phyloP scores from a whole-genome alignment of 2,797 vertebrate species.

The Pagetopsis macropterus region DNA sequence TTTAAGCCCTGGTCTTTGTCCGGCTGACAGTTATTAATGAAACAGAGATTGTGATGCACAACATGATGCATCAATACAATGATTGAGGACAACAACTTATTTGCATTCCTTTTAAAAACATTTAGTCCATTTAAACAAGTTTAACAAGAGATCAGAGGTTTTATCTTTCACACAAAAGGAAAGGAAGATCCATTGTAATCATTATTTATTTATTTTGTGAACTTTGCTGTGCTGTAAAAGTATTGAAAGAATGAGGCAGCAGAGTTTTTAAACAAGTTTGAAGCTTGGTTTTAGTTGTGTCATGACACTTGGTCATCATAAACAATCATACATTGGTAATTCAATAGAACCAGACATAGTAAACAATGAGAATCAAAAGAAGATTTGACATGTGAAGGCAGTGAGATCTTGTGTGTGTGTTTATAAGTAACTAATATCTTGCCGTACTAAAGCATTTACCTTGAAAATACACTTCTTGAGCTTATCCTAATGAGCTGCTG shows the following conservation, averaged over 20 bases:
- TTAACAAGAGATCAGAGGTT: no score
- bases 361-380: slow-evolving; percentile 8
- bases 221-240: neutral
- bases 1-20: slow-evolving; percentile 28
- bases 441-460: slow-evolving; percentile 24
- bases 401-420: slow-evolving; percentile 1
- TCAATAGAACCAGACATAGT: neutral
- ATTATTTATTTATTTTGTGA: slow-evolving; percentile 41
- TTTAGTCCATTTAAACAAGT: neutral
- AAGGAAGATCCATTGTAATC: slow-evolving; percentile 17
- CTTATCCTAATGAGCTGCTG: slow-evolving; percentile 45
- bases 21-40: slow-evolving; percentile 62
- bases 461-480: slow-evolving; percentile 32
- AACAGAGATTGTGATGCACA: slow-evolving; percentile 14
- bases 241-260: neutral
- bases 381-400: slow-evolving; percentile 22
- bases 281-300: neutral
- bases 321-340: slow-evolving; percentile 14
- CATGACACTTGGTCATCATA: neutral
- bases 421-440: slow-evolving; percentile 31
- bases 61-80: slow-evolving; percentile 33
- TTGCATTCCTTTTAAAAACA: slow-evolving; percentile 20
- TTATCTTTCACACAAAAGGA: neutral
- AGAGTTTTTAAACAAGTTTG: neutral
- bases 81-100: slow-evolving; percentile 45